Evolutionary conservation across 2,113 vertebrate genomes (phyloP), one percentile per base, ranked within the genome.

Genomic region (Heloderma charlesbogerti): DNA sequence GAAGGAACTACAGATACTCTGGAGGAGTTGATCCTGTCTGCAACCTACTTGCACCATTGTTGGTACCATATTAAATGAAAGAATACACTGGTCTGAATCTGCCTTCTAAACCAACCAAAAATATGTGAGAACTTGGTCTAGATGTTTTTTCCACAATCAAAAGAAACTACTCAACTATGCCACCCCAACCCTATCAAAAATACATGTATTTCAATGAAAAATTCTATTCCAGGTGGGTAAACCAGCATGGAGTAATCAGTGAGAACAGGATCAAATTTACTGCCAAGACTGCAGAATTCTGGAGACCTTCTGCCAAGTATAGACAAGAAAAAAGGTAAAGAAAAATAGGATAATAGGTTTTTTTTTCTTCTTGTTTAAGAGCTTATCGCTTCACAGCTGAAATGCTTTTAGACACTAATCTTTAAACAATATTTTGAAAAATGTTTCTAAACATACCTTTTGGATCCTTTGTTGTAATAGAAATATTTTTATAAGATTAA

Each of bases 401-500:
- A 87, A 80, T 88, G 54, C 48, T 95, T 51, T 91, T 90, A 95
- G 10, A 89, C 6, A 37, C 15, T 92, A 94, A 94, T 92, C 96
- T 96, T 51, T 96, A 13, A 96, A 95, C 94, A 94, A 94, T 94
- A 88, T 95, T 96, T 97, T 94, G 89, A 92, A 96, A 94, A 96
- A 95, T 96, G 91, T 96, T 95, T 93, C 92, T 95, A 97, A 97
- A 95, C 94, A 95, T 94, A 92, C 94, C 16, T 95, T 96, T 94
- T 90, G 89, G 95, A 95, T 96, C 92, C 83, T 40, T 89, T 91
- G 93, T 92, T 95, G 81, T 91, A 93, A 95, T 18, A 93, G 88
- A 96, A 95, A 94, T 88, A 95, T 95, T 96, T 97, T 95, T 96
- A 88, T 93, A 94, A 92, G 95, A 96, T 96, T 95, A 95, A 96